Conservation (phyloP, 2,888 invertebrate species). For the Pseudeuparius sepicola region DNA sequence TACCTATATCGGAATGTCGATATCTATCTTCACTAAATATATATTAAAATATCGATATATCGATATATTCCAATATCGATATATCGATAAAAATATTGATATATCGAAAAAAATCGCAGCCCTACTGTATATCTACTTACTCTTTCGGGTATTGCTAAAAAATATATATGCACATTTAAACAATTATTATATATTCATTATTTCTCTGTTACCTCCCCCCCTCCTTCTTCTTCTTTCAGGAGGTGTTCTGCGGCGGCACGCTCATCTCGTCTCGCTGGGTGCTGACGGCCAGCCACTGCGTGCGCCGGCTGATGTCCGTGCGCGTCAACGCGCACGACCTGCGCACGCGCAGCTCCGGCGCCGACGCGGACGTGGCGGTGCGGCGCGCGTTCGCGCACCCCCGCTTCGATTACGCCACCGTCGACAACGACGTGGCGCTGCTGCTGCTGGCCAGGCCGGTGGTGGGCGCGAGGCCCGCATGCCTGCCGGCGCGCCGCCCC, state of each 20-base stretch:
- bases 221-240: conserved; percentile 44
- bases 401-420: conserved; percentile 75
- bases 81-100: no score
- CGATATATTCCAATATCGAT: no score
- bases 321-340: conserved; percentile 80
- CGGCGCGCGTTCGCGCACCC: conserved; percentile 72
- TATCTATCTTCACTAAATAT: no score
- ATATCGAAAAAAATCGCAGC: no score
- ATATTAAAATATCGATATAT: no score
- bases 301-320: conserved; percentile 65
- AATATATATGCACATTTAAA: no score
- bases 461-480: conserved; percentile 46
- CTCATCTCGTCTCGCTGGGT: conserved; percentile 74
- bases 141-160: no score
- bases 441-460: conserved; percentile 49
- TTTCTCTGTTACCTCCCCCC: no score
- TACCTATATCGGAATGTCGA: no score
- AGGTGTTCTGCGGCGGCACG: conserved; percentile 84
- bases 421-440: conserved; percentile 87
- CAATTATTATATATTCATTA: no score
- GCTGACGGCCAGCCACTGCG: conserved; percentile 80
- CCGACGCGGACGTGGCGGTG: conserved; percentile 68
- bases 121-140: no score
- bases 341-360: conserved; percentile 57
- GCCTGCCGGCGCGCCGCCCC: conserved; percentile 62